Evolutionary conservation across 92 coral and sea anemone genomes (phyloP).

Genomic region (Zoanthus solanderi): DNA sequence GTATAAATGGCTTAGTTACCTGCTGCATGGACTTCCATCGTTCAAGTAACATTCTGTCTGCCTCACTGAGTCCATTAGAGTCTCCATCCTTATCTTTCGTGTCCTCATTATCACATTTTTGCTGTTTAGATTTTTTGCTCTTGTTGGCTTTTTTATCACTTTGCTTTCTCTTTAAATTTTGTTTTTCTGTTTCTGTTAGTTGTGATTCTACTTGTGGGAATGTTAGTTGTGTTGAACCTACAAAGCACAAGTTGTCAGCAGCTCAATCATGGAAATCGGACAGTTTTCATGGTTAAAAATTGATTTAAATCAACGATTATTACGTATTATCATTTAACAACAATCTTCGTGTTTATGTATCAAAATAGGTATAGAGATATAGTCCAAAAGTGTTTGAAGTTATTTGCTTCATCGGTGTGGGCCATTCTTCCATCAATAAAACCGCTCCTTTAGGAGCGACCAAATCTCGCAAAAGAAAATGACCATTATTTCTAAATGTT

Average conservation of each 20-base stretch:
- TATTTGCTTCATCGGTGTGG: too few relatives aligned
- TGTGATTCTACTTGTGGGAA: conserved; percentile 32
- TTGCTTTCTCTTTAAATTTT: conserved; percentile 80
- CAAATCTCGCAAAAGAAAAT: too few relatives aligned
- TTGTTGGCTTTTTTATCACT: conserved; percentile 67
- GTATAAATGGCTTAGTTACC: conserved; percentile 92
- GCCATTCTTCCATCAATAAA: too few relatives aligned
- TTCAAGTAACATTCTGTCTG: conserved; percentile 85
- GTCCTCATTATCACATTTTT: conserved; percentile 46
- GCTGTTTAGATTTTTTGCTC: conserved; percentile 70
- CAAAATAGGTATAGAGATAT: too few relatives aligned
- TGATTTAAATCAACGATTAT: background rate
- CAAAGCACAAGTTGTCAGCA: background rate
- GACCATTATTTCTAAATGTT: too few relatives aligned
- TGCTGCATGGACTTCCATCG: conserved; percentile 97
- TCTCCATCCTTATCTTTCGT: conserved; percentile 9
- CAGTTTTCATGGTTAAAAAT: background rate
- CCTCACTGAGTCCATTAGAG: conserved; percentile 76
- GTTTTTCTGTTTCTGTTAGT: conserved; percentile 72
- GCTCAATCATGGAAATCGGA: background rate
- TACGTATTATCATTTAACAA: background rate
- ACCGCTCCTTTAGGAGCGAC: too few relatives aligned
- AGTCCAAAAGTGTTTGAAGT: too few relatives aligned
- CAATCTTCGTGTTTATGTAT: too few relatives aligned
- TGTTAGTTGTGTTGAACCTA: background rate